Percentiles rank a stretch among this genome's conserved stretches.
These are phyloP conservation scores for Anguilla japonica DNA, from an alignment of 2,113 vertebrate species.

Conservation along the genomic window DNA sequence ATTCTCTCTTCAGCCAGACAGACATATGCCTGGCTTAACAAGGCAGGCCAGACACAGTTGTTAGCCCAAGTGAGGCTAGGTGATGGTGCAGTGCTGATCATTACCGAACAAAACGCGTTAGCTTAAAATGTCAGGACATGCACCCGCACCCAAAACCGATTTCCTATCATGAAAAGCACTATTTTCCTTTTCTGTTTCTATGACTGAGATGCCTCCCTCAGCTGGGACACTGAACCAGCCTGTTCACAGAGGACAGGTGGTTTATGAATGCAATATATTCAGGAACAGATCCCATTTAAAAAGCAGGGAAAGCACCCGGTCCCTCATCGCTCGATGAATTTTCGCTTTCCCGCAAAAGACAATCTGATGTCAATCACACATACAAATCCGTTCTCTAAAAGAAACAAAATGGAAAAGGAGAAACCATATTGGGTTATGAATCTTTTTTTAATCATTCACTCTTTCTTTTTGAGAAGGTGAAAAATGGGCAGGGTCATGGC, in stretches of 20 bases:
- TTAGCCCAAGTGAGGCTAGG: too few relatives aligned
- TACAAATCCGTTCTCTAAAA: neutral
- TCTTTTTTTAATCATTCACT: neutral
- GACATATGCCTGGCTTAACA: too few relatives aligned
- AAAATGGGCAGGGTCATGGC: neutral
- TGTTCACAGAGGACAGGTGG: neutral
- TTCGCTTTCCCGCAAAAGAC: neutral
- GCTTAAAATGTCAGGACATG: too few relatives aligned
- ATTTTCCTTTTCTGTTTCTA: neutral
- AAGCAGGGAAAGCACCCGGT: neutral
- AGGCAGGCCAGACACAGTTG: too few relatives aligned
- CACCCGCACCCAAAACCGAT: too few relatives aligned
- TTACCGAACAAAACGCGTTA: too few relatives aligned
- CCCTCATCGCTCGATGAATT: neutral
- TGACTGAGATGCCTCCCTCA: neutral
- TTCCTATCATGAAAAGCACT: too few relatives aligned
- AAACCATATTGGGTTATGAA: too few relatives aligned
- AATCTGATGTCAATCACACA: neutral
- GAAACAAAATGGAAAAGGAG: too few relatives aligned
- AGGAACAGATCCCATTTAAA: neutral
- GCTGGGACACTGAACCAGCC: neutral
- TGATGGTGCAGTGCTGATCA: too few relatives aligned
- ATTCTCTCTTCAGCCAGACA: too few relatives aligned
- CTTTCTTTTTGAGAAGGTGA: neutral
- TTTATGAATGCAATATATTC: neutral